Base-by-base conservation (phyloP, 2,113 vertebrate species). In the Sphyrna mokarran region DNA sequence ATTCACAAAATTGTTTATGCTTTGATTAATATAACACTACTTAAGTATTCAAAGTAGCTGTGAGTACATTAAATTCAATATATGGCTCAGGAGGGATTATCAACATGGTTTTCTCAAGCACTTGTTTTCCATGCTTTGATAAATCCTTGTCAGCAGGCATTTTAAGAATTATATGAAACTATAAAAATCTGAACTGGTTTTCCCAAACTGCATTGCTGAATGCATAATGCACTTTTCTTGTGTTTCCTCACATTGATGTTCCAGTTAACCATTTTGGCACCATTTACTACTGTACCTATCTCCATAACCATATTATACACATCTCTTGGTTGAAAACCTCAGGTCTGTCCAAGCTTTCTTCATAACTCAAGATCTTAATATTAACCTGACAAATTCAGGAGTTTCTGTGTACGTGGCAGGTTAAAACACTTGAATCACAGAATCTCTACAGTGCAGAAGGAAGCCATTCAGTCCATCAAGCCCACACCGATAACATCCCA, bases 11-110 rank as follows among this genome's bases (percentile, higher is more conserved):
- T 93, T 43, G 6, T 40, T 40, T 37, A 26, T 43, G 58, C 22
- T n/a, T 69, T 40, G 91, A 94, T 69, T 68, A 94, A 94, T 94
- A 94, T 69, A 94, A 40, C 40, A 11, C 37, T 94, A 43, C 91
- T 69, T 69, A 58, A 69, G 91, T 94, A 94, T 94, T 94, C 91
- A 94, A 68, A 69, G 91, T 69, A 94, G 63, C 66, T 94, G 66
- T 94, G 68, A 94, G 63, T 23, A 94, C 63, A 94, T 94, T 94
- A 69, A 94, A 69, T 69, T 68, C 91, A 94, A 94, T 94, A 89
- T 89, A 94, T 94, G 37, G 63, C 20, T 18, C 91, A 69, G 9
- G n/a, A 94, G 91, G 91, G 63, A 94, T 68, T 94, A 94, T 43
- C 61, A 94, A 22, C 66, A 43, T 68, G 63, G 18, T 69, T 94